A percentile compares a stretch with the other conserved stretches of the same genome.
phyloP scores from a whole-genome alignment of 2,113 vertebrate genomes.

The Chlamydotis undulata region DNA sequence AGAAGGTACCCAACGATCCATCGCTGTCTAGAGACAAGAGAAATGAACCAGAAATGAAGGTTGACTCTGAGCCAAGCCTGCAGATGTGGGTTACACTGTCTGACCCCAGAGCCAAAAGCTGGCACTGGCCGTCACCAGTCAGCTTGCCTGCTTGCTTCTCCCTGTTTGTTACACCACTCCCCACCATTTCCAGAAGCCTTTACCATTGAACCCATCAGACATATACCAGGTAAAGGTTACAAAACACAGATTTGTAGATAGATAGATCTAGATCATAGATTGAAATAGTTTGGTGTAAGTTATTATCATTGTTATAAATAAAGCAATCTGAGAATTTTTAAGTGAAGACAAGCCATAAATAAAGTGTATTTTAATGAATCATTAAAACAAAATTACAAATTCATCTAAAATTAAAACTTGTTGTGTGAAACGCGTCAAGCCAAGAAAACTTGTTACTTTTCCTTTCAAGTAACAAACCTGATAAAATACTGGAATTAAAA shows the following conservation, averaged over 20 bases:
- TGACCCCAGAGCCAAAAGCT: neutral
- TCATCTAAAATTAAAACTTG: neutral
- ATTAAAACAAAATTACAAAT: neutral
- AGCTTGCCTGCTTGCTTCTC: fast-evolving
- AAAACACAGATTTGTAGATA: neutral
- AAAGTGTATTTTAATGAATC: neutral
- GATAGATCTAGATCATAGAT: neutral
- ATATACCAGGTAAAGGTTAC: neutral
- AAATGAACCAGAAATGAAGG: neutral
- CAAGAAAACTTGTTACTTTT: neutral
- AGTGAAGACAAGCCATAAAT: neutral
- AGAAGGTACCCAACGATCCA: neutral
- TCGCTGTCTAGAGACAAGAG: neutral
- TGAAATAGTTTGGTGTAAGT: neutral
- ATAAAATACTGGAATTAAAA: neutral
- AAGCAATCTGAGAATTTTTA: too few species aligned
- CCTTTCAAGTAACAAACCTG: neutral
- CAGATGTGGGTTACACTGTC: fast-evolving
- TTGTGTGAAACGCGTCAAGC: neutral
- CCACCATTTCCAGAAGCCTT: neutral
- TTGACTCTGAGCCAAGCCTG: neutral
- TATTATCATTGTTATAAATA: neutral
- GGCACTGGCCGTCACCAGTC: fast-evolving
- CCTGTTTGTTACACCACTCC: too few species aligned
- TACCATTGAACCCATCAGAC: too few species aligned